Evolutionary conservation across 2,888 invertebrate genomes (phyloP), one percentile per base, ranked within the genome.

Genomic region (Suillia variegata): DNA sequence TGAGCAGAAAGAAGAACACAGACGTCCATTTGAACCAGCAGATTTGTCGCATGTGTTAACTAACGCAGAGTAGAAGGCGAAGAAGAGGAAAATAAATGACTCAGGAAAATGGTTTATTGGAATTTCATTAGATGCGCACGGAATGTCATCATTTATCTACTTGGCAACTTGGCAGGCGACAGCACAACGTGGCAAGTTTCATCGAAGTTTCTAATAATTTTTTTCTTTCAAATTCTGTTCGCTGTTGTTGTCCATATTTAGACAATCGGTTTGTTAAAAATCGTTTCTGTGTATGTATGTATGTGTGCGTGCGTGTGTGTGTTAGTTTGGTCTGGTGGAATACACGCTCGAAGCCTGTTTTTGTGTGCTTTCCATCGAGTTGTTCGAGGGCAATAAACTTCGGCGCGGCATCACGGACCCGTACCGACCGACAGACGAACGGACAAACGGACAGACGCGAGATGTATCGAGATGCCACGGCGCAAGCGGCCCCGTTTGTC

Each of bases 91-190:
- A 5, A 38, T 8, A 38, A 26, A 26, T 38, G n/a, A n/a, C 45
- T 4, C 45, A 8, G 18, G 18, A 20, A 45, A 17, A 45, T 45
- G 26, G 54, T 57, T 63, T 64, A 69, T 69, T 70, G 67, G 68
- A 68, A 67, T 69, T 69, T 63, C 63, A 63, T 63, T 63, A 56
- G 62, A 59, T 58, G 31, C 42, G 20, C 18, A 20, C 3, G 18
- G 45, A 45, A 45, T 45, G 45, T 45, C 45, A 45, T 17, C 45
- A 45, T 45, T 20, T n/a, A n/a, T n/a, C n/a, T n/a, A 38, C 38
- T 38, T 38, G 38, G n/a, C 38, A 13, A n/a, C n/a, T n/a, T n/a
- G n/a, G n/a, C 31, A 12, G 31, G 12, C 31, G 6, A 12, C 6
- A 31, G 31, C 31, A 12, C 31, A n/a, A n/a, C n/a, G 26, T 26